Evolutionary conservation across 2,797 vertebrate species (phyloP).

Genomic region (Ara ararauna): DNA sequence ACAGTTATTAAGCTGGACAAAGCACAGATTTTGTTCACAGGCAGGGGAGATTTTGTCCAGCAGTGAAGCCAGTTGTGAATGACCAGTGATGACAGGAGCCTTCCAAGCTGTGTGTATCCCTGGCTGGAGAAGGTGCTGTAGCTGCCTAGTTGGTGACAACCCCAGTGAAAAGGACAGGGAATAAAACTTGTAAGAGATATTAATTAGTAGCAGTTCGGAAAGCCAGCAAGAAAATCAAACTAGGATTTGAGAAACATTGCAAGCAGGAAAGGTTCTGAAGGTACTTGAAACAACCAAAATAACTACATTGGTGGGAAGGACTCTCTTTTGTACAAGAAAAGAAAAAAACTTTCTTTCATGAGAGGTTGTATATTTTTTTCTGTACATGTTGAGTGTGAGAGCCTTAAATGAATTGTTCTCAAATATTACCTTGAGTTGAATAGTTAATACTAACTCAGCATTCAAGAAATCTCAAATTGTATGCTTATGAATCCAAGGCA

Average conservation of each 20-base stretch:
- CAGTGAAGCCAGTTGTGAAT: not conserved
- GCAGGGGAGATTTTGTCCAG: not conserved
- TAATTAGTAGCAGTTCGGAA: not conserved
- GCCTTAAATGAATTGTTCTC: rapidly evolving
- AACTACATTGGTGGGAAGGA: not conserved
- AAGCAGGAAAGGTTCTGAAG: not conserved
- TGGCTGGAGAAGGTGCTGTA: not conserved
- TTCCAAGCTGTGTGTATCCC: not conserved
- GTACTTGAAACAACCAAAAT: not conserved
- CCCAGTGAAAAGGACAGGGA: not conserved
- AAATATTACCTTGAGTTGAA: not conserved
- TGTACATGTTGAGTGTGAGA: rapidly evolving
- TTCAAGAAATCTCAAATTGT: not conserved
- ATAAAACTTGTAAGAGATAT: not conserved
- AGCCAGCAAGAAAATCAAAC: not conserved
- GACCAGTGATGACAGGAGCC: not conserved
- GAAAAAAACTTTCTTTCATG: not conserved
- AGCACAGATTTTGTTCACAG: not conserved
- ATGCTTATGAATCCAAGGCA: not conserved
- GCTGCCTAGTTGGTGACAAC: not conserved
- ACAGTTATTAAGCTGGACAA: slow-evolving; percentile 46
- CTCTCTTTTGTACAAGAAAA: not conserved
- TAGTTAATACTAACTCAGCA: not conserved
- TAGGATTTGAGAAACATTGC: not conserved
- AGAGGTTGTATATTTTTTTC: not conserved